A percentile compares a stretch with the other conserved stretches of the same genome.
These are phyloP conservation scores for Molossus alvarezi DNA, from an alignment of 2,797 vertebrate species.

Conservation along the genomic window DNA sequence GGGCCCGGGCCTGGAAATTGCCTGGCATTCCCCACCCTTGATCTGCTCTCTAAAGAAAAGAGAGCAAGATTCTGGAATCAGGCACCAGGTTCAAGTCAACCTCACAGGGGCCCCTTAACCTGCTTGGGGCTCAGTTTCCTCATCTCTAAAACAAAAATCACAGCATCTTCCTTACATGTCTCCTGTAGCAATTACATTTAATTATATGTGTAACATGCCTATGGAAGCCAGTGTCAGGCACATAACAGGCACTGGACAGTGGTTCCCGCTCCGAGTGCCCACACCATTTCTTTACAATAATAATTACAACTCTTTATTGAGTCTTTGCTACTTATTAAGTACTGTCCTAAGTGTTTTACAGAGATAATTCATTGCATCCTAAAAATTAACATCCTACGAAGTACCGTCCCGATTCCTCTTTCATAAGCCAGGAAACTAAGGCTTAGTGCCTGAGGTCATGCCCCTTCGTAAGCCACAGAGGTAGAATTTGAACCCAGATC, in stretches of 20 bases:
- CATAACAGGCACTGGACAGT: background rate
- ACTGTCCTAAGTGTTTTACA: background rate
- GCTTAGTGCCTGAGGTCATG: background rate
- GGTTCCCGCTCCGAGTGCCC: background rate
- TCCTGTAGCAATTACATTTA: background rate
- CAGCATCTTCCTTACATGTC: background rate
- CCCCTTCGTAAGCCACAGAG: background rate
- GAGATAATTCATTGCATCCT: background rate
- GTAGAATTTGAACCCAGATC: background rate
- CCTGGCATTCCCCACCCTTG: slow-evolving; percentile 11
- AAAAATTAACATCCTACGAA: background rate
- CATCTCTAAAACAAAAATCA: slow-evolving; percentile 38
- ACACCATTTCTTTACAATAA: background rate
- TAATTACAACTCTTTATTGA: background rate
- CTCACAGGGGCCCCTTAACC: background rate
- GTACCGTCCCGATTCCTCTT: background rate
- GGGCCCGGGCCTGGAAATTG: background rate
- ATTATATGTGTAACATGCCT: background rate
- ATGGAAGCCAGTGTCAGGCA: background rate
- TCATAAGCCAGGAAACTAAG: background rate
- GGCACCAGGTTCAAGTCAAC: background rate
- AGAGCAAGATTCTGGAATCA: slow-evolving; percentile 39
- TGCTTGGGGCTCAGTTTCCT: slow-evolving; percentile 24
- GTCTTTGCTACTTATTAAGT: background rate
- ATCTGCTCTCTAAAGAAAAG: background rate